Percentiles rank a stretch among this genome's conserved stretches.
Conservation (phyloP, 2,888 invertebrate genomes). For the Eupithecia tripunctaria region DNA sequence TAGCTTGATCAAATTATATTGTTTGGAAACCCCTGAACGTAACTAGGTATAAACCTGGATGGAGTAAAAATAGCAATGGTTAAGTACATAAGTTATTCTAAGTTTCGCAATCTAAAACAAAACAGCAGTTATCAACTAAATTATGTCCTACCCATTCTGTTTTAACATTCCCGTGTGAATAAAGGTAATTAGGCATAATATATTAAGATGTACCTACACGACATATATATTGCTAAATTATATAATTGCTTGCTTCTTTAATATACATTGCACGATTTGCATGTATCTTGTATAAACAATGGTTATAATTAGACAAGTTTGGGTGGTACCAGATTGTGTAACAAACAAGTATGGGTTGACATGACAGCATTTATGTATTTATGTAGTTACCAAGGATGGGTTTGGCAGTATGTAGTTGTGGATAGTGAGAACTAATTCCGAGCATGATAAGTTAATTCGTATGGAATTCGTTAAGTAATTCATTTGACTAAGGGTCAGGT, state of each 20-base stretch:
- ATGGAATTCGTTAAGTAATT: not conserved
- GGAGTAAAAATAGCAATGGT: not conserved
- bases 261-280: conserved; percentile 23
- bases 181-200: conserved; percentile 28
- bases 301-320: conserved; percentile 29
- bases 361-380: conserved; percentile 18
- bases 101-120: not conserved
- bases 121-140: not conserved
- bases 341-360: conserved; percentile 26
- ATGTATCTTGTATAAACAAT: conserved; percentile 29
- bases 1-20: no score
- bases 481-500: not conserved
- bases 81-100: not conserved
- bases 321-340: conserved; percentile 33
- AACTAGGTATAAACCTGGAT: no score
- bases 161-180: conserved; percentile 31
- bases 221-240: conserved; percentile 11
- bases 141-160: conserved; percentile 3
- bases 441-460: not conserved
- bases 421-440: conserved; percentile 36
- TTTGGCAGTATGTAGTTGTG: conserved; percentile 16
- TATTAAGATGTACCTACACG: conserved; percentile 15
- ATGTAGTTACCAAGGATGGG: no score
- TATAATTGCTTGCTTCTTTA: conserved; percentile 10
- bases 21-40: no score